Base-by-base conservation (phyloP, 2,113 vertebrate genomes). In the Marcusenius ussheri region DNA sequence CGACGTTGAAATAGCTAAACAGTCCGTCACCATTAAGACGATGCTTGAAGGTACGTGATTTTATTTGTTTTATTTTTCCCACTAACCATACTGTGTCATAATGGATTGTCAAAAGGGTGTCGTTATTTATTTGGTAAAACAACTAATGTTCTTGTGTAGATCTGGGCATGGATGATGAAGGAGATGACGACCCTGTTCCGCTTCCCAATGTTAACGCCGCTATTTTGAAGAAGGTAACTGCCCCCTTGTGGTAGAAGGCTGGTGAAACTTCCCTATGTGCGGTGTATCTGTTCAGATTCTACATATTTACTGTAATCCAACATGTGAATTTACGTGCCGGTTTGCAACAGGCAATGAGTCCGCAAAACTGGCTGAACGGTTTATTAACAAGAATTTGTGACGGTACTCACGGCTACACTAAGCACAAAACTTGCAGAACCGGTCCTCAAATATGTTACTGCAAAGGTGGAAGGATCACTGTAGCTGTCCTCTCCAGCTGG, bases 161-260 rank as follows among this genome's bases (percentile, higher is more conserved):
- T 96, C 95, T 99, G 96, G 98, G 98, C 89, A 99, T 99, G 98
- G 98, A 99, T 90, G 98, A 99, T 95, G 98, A 99, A 97, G 98
- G 98, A 74, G 98, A 99, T 84, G 98, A 99, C 94, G 98, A 99
- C 91, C 98, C 98, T 46, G 98, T 99, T 92, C 98, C 98, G 89
- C 97, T 99, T 89, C 98, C 98, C 88, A 99, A 99, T 91, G 98
- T 99, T 77, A 99, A 99, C 90, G 98, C 98, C 91, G 98, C 98
- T 53, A 99, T 99, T 91, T 96, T 99, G 77, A 99, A 99, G 95
- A 99, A 99, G 97, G 98, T 99, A 96, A 94, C 91, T 0, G 77
- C 7, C 13, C 56, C 51, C 84, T 39, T 51, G 31, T 70, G 62
- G 62, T 70, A 70, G 27, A 31, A 70, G 2, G n/a, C 13, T 66